Percentiles rank a stretch among this genome's conserved stretches.
Evolutionary conservation across 2,113 vertebrate genomes (phyloP).

Genomic region (Oryzias javanicus): DNA sequence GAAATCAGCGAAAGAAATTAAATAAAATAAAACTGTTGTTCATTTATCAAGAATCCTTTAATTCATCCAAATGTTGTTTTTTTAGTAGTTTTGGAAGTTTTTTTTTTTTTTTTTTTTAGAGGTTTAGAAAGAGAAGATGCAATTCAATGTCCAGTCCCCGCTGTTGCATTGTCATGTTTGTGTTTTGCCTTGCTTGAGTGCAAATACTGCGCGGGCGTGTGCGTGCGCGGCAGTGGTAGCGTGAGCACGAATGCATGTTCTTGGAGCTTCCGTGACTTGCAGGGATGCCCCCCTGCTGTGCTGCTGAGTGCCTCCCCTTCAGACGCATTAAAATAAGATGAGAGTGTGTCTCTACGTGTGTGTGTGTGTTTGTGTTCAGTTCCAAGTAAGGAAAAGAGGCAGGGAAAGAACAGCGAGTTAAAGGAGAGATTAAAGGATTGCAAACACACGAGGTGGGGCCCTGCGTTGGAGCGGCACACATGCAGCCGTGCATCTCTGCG

Average conservation of each 20-base stretch:
- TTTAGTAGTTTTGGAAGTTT: too few relatives aligned
- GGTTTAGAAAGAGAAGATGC: too few relatives aligned
- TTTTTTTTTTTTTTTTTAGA: too few relatives aligned
- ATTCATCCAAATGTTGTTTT: too few relatives aligned
- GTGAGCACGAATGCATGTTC: slow-evolving; percentile 67
- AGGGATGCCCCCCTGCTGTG: slow-evolving; percentile 76
- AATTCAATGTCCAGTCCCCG: not conserved
- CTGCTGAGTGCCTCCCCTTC: slow-evolving; percentile 70
- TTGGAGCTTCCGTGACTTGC: slow-evolving; percentile 78
- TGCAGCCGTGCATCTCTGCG: slow-evolving; percentile 23
- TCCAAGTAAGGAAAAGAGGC: slow-evolving; percentile 13
- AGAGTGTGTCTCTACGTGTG: slow-evolving; percentile 39
- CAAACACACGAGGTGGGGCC: slow-evolving; percentile 33
- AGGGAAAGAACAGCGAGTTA: slow-evolving; percentile 46
- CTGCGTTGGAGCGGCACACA: slow-evolving; percentile 12
- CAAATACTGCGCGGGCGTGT: slow-evolving; percentile 15
- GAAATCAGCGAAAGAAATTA: too few relatives aligned
- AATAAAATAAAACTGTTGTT: too few relatives aligned
- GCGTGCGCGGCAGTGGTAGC: slow-evolving; percentile 50
- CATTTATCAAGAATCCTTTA: too few relatives aligned
- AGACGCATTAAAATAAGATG: slow-evolving; percentile 80
- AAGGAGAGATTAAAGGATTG: slow-evolving; percentile 55
- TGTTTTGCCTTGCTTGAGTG: slow-evolving; percentile 18
- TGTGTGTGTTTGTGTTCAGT: slow-evolving; percentile 19
- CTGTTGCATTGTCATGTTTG: slow-evolving; percentile 14